Base-by-base conservation (phyloP, 1,140 invertebrate genomes). In the Oncopodura yosiiana region DNA sequence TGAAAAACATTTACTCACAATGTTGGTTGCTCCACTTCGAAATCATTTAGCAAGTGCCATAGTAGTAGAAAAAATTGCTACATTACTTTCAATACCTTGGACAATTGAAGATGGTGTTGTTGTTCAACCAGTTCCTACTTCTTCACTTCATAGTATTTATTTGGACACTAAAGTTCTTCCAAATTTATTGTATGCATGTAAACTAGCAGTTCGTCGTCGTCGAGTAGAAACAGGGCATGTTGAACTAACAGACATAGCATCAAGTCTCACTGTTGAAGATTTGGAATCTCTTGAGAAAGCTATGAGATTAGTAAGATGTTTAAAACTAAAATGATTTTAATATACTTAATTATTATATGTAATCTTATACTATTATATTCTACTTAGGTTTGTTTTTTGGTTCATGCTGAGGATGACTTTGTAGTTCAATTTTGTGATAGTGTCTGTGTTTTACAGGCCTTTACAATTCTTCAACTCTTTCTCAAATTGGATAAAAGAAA, bases 341-440 rank as follows among this genome's bases (percentile, higher is more conserved):
- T 42, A 30, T 24, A 39, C 26, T 43, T 8, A 21, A 45, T 45
- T 9, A 29, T 9, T 44, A 8, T 9, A 49, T 6, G 5, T 29
- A 16, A 49, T 34, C 6, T 9, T n/a, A 34, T 34, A 34, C 5
- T 52, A 11, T 9, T 23, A n/a, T 21, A 5, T 43, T n/a, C 5
- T 42, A 42, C 85, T 51, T 68, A 88, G 32, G 77, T 86, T 23
- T 78, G 79, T 49, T 78, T 84, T 71, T 68, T 89, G 52, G 78
- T 85, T 48, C 78, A 86, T 62, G 68, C 76, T 12, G 76, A 81
- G 27, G 75, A 81, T 23, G 75, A 79, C 49, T 87, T 84, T 67
- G 74, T 87, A 1, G 74, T 75, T 1, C 86, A 89, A 63, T 81
- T 87, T 65, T 87, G 84, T 65, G 81, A 87, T 55, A 78, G 83